Evolutionary conservation across 2,888 invertebrate genomes (phyloP).

Genomic region (Campopleginae sp.): DNA sequence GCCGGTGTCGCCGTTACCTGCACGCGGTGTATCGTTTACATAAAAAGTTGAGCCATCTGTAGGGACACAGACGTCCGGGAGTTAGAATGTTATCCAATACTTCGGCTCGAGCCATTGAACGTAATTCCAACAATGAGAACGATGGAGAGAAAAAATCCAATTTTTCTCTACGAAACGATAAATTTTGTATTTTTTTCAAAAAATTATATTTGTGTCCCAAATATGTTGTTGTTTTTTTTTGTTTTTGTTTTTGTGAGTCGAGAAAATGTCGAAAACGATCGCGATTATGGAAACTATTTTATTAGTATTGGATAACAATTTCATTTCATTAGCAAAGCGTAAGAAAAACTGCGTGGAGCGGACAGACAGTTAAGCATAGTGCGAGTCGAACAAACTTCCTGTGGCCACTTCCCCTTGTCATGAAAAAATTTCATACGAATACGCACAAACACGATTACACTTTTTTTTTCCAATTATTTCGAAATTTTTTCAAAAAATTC

Average conservation of each 20-base stretch:
- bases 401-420: neutral
- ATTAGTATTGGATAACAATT: slow-evolving; percentile 82
- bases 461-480: neutral
- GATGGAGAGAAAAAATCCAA: slow-evolving; percentile 1
- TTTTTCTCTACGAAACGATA: neutral
- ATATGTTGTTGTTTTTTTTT: neutral
- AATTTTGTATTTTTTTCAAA: neutral
- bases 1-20: slow-evolving; percentile 85
- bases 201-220: neutral
- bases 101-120: slow-evolving; percentile 67
- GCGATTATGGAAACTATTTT: slow-evolving; percentile 66
- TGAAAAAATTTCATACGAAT: neutral
- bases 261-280: slow-evolving; percentile 50
- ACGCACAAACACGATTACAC: neutral
- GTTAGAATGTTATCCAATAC: slow-evolving; percentile 83
- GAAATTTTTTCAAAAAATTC: neutral
- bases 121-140: slow-evolving; percentile 35
- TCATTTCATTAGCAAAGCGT: slow-evolving; percentile 30
- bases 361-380: slow-evolving; percentile 34
- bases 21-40: slow-evolving; percentile 84
- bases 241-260: neutral
- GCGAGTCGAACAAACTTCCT: neutral
- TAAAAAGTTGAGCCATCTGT: slow-evolving; percentile 84
- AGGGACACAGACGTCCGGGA: slow-evolving; percentile 80
- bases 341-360: slow-evolving; percentile 38